Evolutionary conservation across 2,113 vertebrate genomes (phyloP).

Genomic region (Hymenochirus boettgeri): DNA sequence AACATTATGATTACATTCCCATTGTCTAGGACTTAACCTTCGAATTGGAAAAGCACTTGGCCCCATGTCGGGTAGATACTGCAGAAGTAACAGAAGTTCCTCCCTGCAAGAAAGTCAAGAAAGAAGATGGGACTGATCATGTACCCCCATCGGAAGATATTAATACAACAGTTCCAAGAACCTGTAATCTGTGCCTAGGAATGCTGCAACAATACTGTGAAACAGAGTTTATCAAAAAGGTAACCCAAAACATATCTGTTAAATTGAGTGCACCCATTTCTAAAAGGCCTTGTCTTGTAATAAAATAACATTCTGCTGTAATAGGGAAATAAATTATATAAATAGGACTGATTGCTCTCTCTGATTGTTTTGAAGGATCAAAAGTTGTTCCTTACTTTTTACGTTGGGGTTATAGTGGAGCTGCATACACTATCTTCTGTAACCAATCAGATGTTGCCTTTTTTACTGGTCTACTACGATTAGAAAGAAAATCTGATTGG

Average conservation of each 20-base stretch:
- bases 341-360: too few species aligned
- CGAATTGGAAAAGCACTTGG: slow-evolving; percentile 70
- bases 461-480: too few species aligned
- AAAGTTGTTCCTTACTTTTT: too few species aligned
- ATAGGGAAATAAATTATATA: too few species aligned
- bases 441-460: too few species aligned
- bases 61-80: slow-evolving; percentile 44
- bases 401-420: too few species aligned
- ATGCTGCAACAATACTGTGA: slow-evolving; percentile 81
- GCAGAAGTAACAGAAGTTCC: slow-evolving; percentile 56
- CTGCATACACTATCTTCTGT: too few species aligned
- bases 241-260: slow-evolving; percentile 55
- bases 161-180: neutral
- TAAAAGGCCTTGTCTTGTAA: too few species aligned
- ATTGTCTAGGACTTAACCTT: slow-evolving; percentile 66
- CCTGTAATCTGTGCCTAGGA: slow-evolving; percentile 85
- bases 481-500: too few species aligned
- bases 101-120: slow-evolving; percentile 72
- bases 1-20: slow-evolving; percentile 1
- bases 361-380: too few species aligned
- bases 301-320: too few species aligned
- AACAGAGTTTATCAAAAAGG: slow-evolving; percentile 71
- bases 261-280: too few species aligned
- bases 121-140: slow-evolving; percentile 50
- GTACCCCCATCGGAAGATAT: neutral